phyloP scores from a whole-genome alignment of 2,888 invertebrate species.

The Cryptus viduatorius region DNA sequence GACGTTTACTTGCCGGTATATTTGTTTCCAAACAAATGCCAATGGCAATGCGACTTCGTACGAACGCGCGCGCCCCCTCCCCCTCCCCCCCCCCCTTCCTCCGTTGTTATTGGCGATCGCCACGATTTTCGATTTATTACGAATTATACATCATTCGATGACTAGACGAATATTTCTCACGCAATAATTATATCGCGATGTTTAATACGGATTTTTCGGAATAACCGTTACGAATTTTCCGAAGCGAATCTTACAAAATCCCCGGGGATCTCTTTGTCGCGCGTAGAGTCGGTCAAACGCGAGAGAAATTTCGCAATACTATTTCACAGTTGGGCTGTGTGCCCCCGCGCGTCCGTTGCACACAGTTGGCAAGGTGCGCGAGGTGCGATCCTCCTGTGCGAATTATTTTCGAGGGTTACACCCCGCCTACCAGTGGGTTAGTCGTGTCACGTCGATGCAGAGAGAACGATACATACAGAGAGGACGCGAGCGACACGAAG shows the following conservation, averaged over 20 bases:
- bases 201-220: not conserved
- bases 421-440: slow-evolving; percentile 76
- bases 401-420: slow-evolving; percentile 75
- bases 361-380: slow-evolving; percentile 26
- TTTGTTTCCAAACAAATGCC: slow-evolving; percentile 51
- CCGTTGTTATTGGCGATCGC: not conserved
- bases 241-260: not conserved
- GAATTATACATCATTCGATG: not conserved
- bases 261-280: not conserved
- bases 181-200: not conserved
- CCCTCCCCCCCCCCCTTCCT: not conserved
- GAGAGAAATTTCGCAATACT: slow-evolving; percentile 38
- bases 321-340: slow-evolving; percentile 19
- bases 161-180: not conserved
- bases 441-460: slow-evolving; percentile 69
- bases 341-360: slow-evolving; percentile 26
- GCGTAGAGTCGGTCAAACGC: slow-evolving; percentile 19
- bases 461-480: slow-evolving; percentile 21
- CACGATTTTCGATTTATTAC: not conserved
- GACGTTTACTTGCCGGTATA: slow-evolving; percentile 38
- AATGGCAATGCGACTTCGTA: not conserved
- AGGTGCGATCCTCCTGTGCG: slow-evolving; percentile 11
- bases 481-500: not conserved
- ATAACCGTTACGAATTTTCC: not conserved
- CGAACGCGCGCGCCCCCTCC: not conserved